phyloP scores from a whole-genome alignment of 2,113 vertebrate species.

The Entomyzon cyanotis region DNA sequence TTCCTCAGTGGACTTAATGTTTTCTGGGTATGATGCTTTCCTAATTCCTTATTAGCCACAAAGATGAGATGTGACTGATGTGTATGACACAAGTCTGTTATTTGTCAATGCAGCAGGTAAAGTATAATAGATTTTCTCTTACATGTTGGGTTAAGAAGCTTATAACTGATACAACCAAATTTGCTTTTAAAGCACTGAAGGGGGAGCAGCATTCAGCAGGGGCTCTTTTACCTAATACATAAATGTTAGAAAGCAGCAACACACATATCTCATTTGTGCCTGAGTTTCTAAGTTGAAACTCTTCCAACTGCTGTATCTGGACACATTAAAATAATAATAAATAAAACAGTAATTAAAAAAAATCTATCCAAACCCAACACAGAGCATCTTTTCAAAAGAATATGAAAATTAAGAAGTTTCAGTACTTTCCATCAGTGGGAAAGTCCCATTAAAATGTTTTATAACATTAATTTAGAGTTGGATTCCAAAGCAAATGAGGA shows the following conservation, averaged over 20 bases:
- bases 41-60: background rate
- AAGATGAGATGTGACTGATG: background rate
- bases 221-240: background rate
- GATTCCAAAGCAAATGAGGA: background rate
- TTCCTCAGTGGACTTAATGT: background rate
- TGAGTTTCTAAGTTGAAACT: background rate
- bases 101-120: background rate
- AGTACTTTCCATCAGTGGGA: background rate
- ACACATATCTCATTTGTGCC: fast-evolving
- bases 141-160: background rate
- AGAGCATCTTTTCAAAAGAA: background rate
- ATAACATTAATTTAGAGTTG: background rate
- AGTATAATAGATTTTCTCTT: background rate
- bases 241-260: background rate
- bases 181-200: background rate
- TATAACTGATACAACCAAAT: background rate
- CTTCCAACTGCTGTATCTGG: background rate
- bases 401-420: background rate
- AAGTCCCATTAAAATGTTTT: background rate
- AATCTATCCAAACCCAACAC: background rate
- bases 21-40: background rate
- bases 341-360: background rate
- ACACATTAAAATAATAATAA: background rate
- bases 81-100: background rate
- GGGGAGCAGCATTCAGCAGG: background rate